Base-by-base conservation (phyloP, 1,140 invertebrate species). In the Caenorhabditis briggsae region DNA sequence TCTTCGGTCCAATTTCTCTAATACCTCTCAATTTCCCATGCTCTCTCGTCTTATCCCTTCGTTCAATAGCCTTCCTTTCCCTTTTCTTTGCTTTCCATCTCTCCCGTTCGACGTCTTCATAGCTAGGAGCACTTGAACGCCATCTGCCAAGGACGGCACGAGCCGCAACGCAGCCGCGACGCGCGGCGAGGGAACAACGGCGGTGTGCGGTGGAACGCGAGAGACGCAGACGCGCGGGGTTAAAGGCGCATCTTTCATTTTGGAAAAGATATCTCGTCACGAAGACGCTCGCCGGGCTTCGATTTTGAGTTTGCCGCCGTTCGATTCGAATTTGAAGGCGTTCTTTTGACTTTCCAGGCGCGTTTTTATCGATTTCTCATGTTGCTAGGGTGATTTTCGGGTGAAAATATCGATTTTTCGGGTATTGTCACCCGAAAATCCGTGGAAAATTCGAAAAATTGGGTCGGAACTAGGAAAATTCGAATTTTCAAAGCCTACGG, bases 261-360 rank as follows among this genome's bases (percentile, higher is more conserved):
- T 78, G 46, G 8, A 11, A 78, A 78, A 14, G 46, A 78, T 78
- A 78, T 78, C 70, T 53, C 70, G 70, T 14, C 2, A 12, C 70
- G 70, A 78, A 78, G 23, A 23, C 43, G 70, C 70, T 48, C 46
- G 70, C 33, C 46, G 33, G 33, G 33, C 70, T 78, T 78, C 70
- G 70, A 78, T 78, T 78, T 78, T 78, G 33, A 5, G 0, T 70
- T 78, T 78, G 70, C 70, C 70, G 70, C 70, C 70, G 70, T 78
- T 78, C 70, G 20, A 23, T 78, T 78, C 70, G 70, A 78, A 78
- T 78, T 78, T 78, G n/a, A 43, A 50, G 46, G n/a, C 46, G 70
- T 78, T 53, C 46, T 50, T 12, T 9, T 50, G 18, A 12, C 2
- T 53, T 78, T 78, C 53, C 53, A 6, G n/a, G 20, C 23, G 20